Conservation (phyloP, 2,888 invertebrate genomes). For the Cheilosia vulpina region DNA sequence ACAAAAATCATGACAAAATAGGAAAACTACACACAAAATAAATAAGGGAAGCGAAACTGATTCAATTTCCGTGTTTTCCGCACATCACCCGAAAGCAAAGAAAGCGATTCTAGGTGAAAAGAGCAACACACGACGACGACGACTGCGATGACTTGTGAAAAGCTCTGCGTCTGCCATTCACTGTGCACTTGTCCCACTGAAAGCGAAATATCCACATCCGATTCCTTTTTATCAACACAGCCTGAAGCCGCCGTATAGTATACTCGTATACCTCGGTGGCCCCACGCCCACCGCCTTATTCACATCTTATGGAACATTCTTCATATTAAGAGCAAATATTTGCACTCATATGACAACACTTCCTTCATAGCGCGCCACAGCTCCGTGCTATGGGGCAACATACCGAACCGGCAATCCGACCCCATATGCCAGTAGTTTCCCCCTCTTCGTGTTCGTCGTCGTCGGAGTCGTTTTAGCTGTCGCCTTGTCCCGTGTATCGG, state of each 20-base stretch:
- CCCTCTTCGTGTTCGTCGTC: slow-evolving; percentile 12
- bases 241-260: slow-evolving; percentile 12
- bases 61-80: slow-evolving; percentile 65
- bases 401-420: slow-evolving; percentile 38
- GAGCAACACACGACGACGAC: slow-evolving; percentile 39
- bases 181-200: slow-evolving; percentile 61
- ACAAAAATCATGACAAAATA: slow-evolving; percentile 2
- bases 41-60: slow-evolving; percentile 62
- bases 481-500: slow-evolving; percentile 49
- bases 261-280: neutral
- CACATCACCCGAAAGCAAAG: slow-evolving; percentile 28
- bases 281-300: neutral
- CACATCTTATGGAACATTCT: slow-evolving; percentile 66
- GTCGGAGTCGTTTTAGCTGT: slow-evolving; percentile 7
- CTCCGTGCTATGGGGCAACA: slow-evolving; percentile 41
- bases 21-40: slow-evolving; percentile 32
- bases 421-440: slow-evolving; percentile 42
- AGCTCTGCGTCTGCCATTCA: slow-evolving; percentile 66
- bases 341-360: slow-evolving; percentile 72
- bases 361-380: slow-evolving; percentile 42
- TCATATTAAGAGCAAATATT: slow-evolving; percentile 75
- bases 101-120: slow-evolving; percentile 53
- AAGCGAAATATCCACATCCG: slow-evolving; percentile 68
- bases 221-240: slow-evolving; percentile 64
- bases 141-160: slow-evolving; percentile 30